Percentiles rank a stretch among this genome's conserved stretches.
Conservation (phyloP, 2,888 invertebrate genomes). For the Sepiola atlantica region DNA sequence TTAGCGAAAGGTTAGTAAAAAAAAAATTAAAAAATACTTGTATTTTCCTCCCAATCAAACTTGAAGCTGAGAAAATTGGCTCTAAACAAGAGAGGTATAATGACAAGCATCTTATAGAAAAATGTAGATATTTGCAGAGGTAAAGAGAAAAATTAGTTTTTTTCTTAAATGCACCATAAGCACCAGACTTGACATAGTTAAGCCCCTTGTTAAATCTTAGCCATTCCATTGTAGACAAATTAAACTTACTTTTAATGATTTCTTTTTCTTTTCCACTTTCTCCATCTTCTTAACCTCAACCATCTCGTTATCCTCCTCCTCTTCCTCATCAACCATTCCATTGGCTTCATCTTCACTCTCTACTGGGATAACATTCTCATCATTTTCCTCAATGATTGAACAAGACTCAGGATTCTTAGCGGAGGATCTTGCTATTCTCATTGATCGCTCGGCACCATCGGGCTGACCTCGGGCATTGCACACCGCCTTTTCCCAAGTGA, state of each 20-base stretch:
- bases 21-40: no score
- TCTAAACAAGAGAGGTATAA: no score
- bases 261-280: conserved; percentile 58
- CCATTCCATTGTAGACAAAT: neutral
- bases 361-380: conserved; percentile 34
- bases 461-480: conserved; percentile 67
- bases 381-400: conserved; percentile 47
- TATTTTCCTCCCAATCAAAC: no score
- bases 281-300: conserved; percentile 52
- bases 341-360: conserved; percentile 47
- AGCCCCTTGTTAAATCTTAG: neutral
- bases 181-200: neutral
- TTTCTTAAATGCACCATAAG: neutral
- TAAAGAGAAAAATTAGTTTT: no score
- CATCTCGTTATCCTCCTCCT: conserved; percentile 47
- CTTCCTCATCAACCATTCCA: neutral
- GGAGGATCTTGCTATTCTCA: conserved; percentile 51
- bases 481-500: conserved; percentile 68
- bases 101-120: no score
- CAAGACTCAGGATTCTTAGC: neutral
- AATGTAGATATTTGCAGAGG: no score
- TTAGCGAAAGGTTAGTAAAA: no score
- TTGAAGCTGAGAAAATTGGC: no score
- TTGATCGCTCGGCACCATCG: conserved; percentile 65
- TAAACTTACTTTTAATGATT: conserved; percentile 59